Evolutionary conservation across 2,888 invertebrate species (phyloP).

Genomic region (Caenorhabditis sp.): DNA sequence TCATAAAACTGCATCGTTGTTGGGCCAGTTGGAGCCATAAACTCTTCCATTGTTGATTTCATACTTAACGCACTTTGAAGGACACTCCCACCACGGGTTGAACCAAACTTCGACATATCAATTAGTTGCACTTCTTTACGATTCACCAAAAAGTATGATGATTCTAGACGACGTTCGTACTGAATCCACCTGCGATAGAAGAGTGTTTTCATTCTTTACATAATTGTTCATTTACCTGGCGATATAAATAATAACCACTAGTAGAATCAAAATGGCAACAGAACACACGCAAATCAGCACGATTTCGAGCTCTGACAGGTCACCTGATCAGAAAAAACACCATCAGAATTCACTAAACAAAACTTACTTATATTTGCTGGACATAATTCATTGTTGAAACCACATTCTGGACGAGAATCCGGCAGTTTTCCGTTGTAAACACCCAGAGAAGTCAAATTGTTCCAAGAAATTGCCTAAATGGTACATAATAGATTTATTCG

Average conservation of each 20-base stretch:
- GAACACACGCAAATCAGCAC: conserved; percentile 37
- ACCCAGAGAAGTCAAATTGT: conserved; percentile 31
- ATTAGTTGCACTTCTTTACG: conserved; percentile 37
- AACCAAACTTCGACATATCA: conserved; percentile 43
- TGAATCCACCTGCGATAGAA: conserved; percentile 43
- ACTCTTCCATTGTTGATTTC: conserved; percentile 21
- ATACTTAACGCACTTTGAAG: conserved; percentile 37
- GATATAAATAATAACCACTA: conserved; percentile 36
- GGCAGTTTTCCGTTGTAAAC: conserved; percentile 31
- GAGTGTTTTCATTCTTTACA: not conserved
- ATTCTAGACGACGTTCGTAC: conserved; percentile 47
- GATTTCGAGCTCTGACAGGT: conserved; percentile 49
- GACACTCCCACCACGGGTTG: conserved; percentile 45
- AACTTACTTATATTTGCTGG: conserved; percentile 20
- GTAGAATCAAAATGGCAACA: conserved; percentile 25
- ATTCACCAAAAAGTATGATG: conserved; percentile 42
- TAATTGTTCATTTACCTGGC: conserved; percentile 10
- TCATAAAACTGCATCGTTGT: conserved; percentile 44
- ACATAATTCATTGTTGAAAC: conserved; percentile 48
- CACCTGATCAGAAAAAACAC: conserved; percentile 34
- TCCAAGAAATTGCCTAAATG: conserved; percentile 30
- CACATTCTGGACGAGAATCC: conserved; percentile 38
- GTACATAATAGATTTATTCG: not conserved
- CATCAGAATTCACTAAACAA: not conserved
- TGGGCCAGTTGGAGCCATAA: conserved; percentile 11